These are phyloP conservation scores for Antitype chi DNA, from an alignment of 2,888 invertebrate species.

Conservation along the genomic window DNA sequence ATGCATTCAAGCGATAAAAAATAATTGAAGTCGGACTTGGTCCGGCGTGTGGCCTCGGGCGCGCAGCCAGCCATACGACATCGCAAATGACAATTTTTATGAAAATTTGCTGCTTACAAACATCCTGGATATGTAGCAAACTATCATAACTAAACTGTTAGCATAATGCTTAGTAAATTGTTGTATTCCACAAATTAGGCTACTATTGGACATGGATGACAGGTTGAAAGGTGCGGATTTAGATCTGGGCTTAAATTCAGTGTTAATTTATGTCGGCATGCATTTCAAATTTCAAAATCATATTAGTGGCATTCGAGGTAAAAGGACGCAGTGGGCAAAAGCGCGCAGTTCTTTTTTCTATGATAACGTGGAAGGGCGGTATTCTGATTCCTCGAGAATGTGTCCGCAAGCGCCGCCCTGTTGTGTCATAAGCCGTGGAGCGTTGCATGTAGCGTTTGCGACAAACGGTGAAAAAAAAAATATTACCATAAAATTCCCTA, in stretches of 20 bases:
- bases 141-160: conserved; percentile 22
- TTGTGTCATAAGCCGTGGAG: too few species aligned
- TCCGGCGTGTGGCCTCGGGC: conserved; percentile 68
- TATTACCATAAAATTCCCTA: too few species aligned
- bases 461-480: too few species aligned
- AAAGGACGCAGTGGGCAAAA: too few species aligned
- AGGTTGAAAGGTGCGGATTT: background rate
- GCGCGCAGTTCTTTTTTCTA: too few species aligned
- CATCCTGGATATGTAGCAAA: conserved; percentile 44
- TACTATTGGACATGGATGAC: background rate
- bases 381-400: too few species aligned
- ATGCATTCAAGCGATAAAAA: conserved; percentile 84
- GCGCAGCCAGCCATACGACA: conserved; percentile 57
- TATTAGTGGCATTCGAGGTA: background rate
- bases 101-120: conserved; percentile 61
- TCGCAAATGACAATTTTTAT: conserved; percentile 67
- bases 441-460: too few species aligned
- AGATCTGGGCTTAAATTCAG: background rate
- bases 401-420: too few species aligned
- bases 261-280: background rate
- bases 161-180: background rate
- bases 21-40: conserved; percentile 82
- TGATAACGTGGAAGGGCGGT: too few species aligned
- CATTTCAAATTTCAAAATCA: background rate
- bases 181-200: background rate